Base-by-base conservation (phyloP, 2,888 invertebrate species). In the Pachycephus smyrnensis region DNA sequence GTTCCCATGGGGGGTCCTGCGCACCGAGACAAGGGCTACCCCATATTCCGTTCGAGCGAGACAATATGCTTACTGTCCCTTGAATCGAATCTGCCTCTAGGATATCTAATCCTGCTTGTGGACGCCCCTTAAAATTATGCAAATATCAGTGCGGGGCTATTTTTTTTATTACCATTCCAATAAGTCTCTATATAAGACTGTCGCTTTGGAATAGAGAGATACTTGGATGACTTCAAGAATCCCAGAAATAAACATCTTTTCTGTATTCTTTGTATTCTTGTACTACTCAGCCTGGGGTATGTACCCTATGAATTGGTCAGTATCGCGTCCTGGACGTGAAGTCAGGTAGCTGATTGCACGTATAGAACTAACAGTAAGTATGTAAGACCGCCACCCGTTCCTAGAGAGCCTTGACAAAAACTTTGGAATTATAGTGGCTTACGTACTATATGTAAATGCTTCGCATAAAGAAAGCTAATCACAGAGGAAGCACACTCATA, bases 1-100 rank as follows among this genome's bases (percentile, higher is more conserved):
- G 88, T 91, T 91, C 91, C 91, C 91, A 91, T 91, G 91, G 90
- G 91, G 90, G 91, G 89, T 87, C 87, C 86, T 75, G 71, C 33
- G 73, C 68, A 69, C 76, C 75, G 55, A 40, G 77, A 79, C 77
- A 75, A 32, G 76, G 32, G 32, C 71, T 31, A 33, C 71, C 33
- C 32, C n/a, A 71, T 33, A 31, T 33, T 33, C 32, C 71, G 30
- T 71, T 33, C 71, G 71, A 85, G 82, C 84, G 80, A 84, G 83
- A 88, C 88, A 88, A 88, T 88, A 88, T 88, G 88, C 87, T 87
- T 81, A 80, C 78, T 85, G 86, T 87, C 55, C 55, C 55, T 55
- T 55, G 23, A 55, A 55, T 55, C 55, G 55, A 2, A 23, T 23
- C 55, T 55, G 55, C 55, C 23, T 55, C 55, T 55, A 55, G 55